phyloP scores from a whole-genome alignment of 2,888 invertebrate genomes.

The Nipponacmea schrenckii region DNA sequence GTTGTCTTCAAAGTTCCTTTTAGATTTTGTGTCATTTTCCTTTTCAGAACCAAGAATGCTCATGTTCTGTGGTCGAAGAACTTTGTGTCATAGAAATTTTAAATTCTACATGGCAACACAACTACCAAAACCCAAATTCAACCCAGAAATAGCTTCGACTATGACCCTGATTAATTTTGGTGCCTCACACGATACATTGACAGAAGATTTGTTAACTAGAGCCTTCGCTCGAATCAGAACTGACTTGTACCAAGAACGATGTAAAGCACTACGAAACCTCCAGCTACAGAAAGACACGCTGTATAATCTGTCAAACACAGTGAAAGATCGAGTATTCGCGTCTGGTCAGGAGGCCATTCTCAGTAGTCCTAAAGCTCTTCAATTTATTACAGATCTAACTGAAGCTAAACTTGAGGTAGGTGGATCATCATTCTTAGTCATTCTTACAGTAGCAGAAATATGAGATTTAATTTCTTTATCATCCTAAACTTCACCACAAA shows the following conservation, averaged over 20 bases:
- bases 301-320: slow-evolving; percentile 47
- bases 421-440: neutral
- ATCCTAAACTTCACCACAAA: too few species aligned
- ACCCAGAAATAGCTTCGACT: slow-evolving; percentile 58
- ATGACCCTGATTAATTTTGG: slow-evolving; percentile 64
- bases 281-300: slow-evolving; percentile 54
- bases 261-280: slow-evolving; percentile 51
- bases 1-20: too few species aligned
- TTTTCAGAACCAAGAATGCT: slow-evolving; percentile 62
- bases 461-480: neutral
- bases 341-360: slow-evolving; percentile 50
- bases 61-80: slow-evolving; percentile 61
- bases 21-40: too few species aligned
- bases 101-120: slow-evolving; percentile 58
- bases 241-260: slow-evolving; percentile 58
- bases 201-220: slow-evolving; percentile 60
- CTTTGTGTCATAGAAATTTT: slow-evolving; percentile 64
- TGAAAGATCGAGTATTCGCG: slow-evolving; percentile 48
- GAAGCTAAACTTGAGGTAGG: slow-evolving; percentile 56
- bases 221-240: slow-evolving; percentile 62
- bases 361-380: slow-evolving; percentile 52
- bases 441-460: neutral
- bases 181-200: slow-evolving; percentile 60
- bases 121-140: slow-evolving; percentile 57
- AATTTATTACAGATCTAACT: slow-evolving; percentile 56